Evolutionary conservation across 2,888 invertebrate genomes (phyloP).

Genomic region (Leptopilina syphax): DNA sequence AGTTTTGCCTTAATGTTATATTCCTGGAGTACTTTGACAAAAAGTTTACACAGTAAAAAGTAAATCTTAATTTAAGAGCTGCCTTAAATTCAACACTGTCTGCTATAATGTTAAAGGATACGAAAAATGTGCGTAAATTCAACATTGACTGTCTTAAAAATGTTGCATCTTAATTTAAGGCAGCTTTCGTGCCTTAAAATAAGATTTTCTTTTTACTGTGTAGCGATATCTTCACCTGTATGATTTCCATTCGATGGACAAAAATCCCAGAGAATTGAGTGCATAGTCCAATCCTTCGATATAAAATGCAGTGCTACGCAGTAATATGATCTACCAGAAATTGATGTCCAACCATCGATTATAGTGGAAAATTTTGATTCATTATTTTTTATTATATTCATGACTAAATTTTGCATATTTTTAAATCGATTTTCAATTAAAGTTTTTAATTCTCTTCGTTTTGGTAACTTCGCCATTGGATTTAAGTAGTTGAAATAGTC

Average conservation of each 20-base stretch:
- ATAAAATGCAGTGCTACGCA: neutral
- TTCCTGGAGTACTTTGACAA: neutral
- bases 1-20: neutral
- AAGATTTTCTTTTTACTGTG: too few species aligned
- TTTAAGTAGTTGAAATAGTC: neutral
- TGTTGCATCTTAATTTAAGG: too few species aligned
- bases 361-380: neutral
- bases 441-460: neutral
- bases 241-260: neutral
- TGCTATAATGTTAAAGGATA: too few species aligned
- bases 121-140: too few species aligned
- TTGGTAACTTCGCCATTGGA: neutral
- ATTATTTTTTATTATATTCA: too few species aligned
- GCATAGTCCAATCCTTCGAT: neutral
- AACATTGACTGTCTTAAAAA: too few species aligned
- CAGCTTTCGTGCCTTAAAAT: too few species aligned
- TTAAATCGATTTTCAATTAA: neutral
- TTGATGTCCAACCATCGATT: neutral
- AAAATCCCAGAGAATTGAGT: neutral
- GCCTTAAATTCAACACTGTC: too few species aligned
- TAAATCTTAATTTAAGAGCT: too few species aligned
- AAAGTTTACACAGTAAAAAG: too few species aligned
- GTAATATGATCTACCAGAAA: neutral
- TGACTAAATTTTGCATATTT: too few species aligned
- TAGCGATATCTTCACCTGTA: neutral